Conservation (phyloP, 2,113 vertebrate genomes). For the Cavia aperea region DNA sequence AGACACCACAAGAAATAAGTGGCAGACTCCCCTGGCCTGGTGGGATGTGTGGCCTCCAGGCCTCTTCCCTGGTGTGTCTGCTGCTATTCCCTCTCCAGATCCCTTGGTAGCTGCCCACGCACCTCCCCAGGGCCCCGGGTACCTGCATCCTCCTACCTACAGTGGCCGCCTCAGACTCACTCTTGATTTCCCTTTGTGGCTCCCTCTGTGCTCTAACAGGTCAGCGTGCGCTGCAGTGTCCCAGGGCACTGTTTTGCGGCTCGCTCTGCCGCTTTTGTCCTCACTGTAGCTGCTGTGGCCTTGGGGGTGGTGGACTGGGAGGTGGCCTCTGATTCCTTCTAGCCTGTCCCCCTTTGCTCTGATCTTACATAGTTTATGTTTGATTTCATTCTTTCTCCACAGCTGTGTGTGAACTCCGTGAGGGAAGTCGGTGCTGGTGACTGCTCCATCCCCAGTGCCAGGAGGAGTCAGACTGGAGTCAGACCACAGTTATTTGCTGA, state of each 20-base stretch:
- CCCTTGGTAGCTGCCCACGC: rapidly evolving
- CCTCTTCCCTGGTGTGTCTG: background rate
- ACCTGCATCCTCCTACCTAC: background rate
- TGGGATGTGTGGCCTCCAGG: no score
- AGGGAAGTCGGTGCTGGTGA: background rate
- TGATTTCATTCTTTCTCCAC: background rate
- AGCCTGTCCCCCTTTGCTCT: background rate
- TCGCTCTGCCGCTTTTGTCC: rapidly evolving
- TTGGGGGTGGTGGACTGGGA: background rate
- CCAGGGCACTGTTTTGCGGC: background rate
- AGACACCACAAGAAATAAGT: rapidly evolving
- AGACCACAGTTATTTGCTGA: background rate
- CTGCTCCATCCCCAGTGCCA: no score
- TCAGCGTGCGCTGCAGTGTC: background rate
- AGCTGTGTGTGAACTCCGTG: background rate
- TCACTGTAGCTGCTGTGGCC: rapidly evolving
- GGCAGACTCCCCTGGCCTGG: rapidly evolving
- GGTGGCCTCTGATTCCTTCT: background rate
- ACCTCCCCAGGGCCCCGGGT: rapidly evolving
- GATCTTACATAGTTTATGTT: background rate
- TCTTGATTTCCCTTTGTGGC: background rate
- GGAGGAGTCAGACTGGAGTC: background rate
- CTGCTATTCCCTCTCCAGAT: rapidly evolving
- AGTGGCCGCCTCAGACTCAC: rapidly evolving
- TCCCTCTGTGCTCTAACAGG: background rate